Base-by-base conservation (phyloP, 2,113 vertebrate species). In the Pelvicachromis taeniatus region DNA sequence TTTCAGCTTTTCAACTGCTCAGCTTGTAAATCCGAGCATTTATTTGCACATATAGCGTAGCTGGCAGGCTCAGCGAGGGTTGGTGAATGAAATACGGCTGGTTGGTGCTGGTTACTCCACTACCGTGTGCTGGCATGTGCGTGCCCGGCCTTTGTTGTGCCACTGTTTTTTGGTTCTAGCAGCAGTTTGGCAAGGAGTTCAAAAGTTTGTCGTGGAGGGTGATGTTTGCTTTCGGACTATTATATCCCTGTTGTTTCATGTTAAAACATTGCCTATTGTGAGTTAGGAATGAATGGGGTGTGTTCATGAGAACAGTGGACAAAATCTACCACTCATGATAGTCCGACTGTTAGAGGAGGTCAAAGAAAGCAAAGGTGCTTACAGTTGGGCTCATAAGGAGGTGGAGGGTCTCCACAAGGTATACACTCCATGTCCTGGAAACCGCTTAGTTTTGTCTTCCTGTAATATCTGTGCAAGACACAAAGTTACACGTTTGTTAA, bases 381-480 rank as follows among this genome's bases (percentile, higher is more conserved):
- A 99, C 98, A 99, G 93, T 98, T 98, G 11, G 97, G 97, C 83
- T 99, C 98, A 65, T 99, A 98, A 1, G 97, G 97, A 88, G 98
- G 98, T 6, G 98, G 98, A 12, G 97, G 97, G 87, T 99, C 97
- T 78, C 98, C 98, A 89, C 98, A 99, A 35, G 97, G 98, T 89
- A 99, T 97, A 82, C 98, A 99, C 91, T 99, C 98, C 98, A 99
- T 97, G 89, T 99, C 98, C 88, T 99, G 98, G 94, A 99, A 99
- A 73, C 98, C 98, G 82, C 98, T 98, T 81, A 99, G 95, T 87
- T 98, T 99, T 1, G 98, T 99, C 94, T 99, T 99, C 93, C 98
- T 97, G 85, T 99, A 99, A 95, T 97, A 99, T 59, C 98, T 99
- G 95, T 73, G 90, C 94, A 85, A 53, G 38, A 85, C 48, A 90